Base-by-base conservation (phyloP, 2,797 vertebrate species). In the Uromys caudimaculatus region DNA sequence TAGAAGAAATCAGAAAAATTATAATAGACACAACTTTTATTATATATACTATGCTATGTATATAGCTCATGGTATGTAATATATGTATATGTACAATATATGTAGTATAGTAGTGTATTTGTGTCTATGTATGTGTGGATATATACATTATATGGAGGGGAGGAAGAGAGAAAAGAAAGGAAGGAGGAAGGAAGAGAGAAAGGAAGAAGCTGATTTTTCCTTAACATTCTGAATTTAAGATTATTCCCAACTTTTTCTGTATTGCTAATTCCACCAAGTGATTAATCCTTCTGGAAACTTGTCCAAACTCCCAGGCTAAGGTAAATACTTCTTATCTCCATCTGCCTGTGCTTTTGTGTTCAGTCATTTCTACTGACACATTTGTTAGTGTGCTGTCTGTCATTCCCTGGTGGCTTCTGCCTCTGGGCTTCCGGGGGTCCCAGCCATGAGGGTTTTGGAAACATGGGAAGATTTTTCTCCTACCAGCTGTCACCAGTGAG, bases 221-320 rank as follows among this genome's bases (percentile, higher is more conserved):
- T 94, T 92, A 92, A 16, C 27, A 90, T 38, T 16, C 38, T 90
- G 35, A 58, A 13, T 83, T 81, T 90, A 88, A 85, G 62, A 88
- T 91, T 85, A 62, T 38, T 23, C 54, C 10, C 8, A 62, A 32
- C 6, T 91, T 93, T 58, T 60, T 60, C 50, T 93, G 60, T 29
- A 54, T 93, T 82, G 29, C 35, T 83, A 73, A 95, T 41, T 78
- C 29, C 75, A 71, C n/a, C 47, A 38, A 75, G 50, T 27, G 44
- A 29, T n/a, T 81, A 94, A 32, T 84, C 58, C 62, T 96, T 82
- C 47, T 52, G 32, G 78, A 93, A 82, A 38, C 58, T 85, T 95
- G 21, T 47, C 58, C 47, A 85, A 52, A 44, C n/a, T 50, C 27
- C 12, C 11, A 90, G 50, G 38, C 52, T 89, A 44, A 58, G 62